Evolutionary conservation across 2,888 invertebrate genomes (phyloP).

Genomic region (Rotaria magnacalcarata): DNA sequence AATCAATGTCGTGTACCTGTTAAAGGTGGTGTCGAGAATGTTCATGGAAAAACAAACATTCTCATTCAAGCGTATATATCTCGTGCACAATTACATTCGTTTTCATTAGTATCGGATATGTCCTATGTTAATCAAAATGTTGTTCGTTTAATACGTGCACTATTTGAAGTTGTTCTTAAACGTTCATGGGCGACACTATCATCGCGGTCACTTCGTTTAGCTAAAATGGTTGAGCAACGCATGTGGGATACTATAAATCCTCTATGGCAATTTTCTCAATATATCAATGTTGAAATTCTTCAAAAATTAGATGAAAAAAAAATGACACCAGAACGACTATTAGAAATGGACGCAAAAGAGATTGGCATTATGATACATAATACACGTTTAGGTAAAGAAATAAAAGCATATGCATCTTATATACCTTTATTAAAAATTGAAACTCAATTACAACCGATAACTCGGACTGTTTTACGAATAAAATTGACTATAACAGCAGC

Average conservation of each 20-base stretch:
- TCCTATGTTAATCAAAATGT: conserved; percentile 87
- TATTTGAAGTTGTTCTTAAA: conserved; percentile 85
- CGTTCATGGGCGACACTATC: conserved; percentile 85
- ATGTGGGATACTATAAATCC: conserved; percentile 82
- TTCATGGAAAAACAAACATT: conserved; percentile 79
- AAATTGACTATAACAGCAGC: conserved; percentile 68
- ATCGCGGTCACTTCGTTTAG: conserved; percentile 74
- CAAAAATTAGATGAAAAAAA: conserved; percentile 74
- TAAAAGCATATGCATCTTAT: conserved; percentile 78
- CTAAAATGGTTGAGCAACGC: conserved; percentile 86
- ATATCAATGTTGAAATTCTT: conserved; percentile 65
- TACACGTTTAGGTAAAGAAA: conserved; percentile 69
- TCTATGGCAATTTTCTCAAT: conserved; percentile 68
- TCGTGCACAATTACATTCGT: conserved; percentile 72
- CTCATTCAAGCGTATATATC: conserved; percentile 78
- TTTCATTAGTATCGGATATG: conserved; percentile 80
- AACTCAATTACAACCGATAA: conserved; percentile 85
- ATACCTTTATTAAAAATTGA: conserved; percentile 79
- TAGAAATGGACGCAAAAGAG: conserved; percentile 81
- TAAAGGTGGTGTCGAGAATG: conserved; percentile 77
- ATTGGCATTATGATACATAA: conserved; percentile 70
- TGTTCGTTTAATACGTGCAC: conserved; percentile 78
- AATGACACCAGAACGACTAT: conserved; percentile 71
- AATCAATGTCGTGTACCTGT: conserved; percentile 73
- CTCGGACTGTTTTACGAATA: conserved; percentile 77